Conservation (phyloP, 92 coral and sea anemone genomes). For the Heliopora coerulea region DNA sequence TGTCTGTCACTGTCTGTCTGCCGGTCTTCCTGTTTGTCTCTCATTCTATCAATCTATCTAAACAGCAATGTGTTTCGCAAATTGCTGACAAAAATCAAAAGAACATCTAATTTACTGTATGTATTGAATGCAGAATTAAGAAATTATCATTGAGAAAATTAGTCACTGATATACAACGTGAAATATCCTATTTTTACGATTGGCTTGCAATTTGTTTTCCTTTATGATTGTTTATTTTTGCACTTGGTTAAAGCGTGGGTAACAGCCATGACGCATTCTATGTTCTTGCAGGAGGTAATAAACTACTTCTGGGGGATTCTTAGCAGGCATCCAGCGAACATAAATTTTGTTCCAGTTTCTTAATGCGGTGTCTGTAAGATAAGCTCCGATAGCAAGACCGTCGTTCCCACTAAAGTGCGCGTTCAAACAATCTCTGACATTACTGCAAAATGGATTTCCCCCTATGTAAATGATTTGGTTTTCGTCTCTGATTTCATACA, state of each 20-base stretch:
- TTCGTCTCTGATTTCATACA: slow-evolving; percentile 78
- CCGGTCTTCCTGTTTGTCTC: no score
- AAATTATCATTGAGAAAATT: no score
- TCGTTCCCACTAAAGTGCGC: slow-evolving; percentile 99
- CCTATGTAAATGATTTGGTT: slow-evolving; percentile 83
- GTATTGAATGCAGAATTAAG: no score
- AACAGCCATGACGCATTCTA: slow-evolving; percentile 67
- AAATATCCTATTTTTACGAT: not conserved
- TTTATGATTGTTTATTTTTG: slow-evolving; percentile 14
- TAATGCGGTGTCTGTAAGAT: slow-evolving; percentile 75
- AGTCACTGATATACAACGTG: no score
- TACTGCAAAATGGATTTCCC: slow-evolving; percentile 96
- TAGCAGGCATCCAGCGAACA: slow-evolving; percentile 90
- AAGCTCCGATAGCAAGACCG: slow-evolving; percentile 93
- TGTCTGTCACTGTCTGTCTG: no score
- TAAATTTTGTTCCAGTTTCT: slow-evolving; percentile 69
- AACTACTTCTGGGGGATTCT: slow-evolving; percentile 92
- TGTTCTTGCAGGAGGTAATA: slow-evolving; percentile 90
- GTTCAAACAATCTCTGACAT: slow-evolving; percentile 94
- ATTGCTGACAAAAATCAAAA: no score
- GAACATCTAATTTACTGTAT: no score
- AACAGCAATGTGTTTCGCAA: no score
- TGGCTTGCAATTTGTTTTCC: not conserved
- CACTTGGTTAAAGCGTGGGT: slow-evolving; percentile 74
- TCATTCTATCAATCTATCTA: no score